phyloP scores from a whole-genome alignment of 2,888 invertebrate genomes.

The Chrysopilus asiliformis region DNA sequence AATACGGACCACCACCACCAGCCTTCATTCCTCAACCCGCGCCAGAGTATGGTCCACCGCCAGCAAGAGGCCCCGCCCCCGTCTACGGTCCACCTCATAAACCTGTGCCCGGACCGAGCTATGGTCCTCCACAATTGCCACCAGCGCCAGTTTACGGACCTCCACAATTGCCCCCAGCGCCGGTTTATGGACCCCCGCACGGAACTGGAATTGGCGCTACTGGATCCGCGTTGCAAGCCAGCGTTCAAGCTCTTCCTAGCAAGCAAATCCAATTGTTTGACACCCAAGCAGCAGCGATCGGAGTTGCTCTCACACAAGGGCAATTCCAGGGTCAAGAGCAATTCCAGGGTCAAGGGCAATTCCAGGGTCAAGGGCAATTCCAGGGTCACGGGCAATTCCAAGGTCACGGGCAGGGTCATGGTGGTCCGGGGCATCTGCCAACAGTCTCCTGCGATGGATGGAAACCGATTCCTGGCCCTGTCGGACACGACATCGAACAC shows the following conservation, averaged over 20 bases:
- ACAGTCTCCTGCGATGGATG: constrained; percentile 60
- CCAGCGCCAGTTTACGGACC: constrained; percentile 11
- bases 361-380: too few species aligned
- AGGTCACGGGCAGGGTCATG: constrained; percentile 38
- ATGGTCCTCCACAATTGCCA: constrained; percentile 14
- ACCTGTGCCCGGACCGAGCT: constrained; percentile 23
- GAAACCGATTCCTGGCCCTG: constrained; percentile 68
- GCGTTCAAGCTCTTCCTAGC: constrained; percentile 23
- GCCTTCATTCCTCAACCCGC: constrained; percentile 29
- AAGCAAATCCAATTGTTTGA: constrained; percentile 28
- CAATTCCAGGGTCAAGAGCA: too few species aligned
- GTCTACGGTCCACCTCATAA: constrained; percentile 19
- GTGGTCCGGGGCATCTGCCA: constrained; percentile 45
- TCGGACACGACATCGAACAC: constrained; percentile 16
- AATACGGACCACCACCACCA: constrained; percentile 35
- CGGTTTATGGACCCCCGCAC: constrained; percentile 16
- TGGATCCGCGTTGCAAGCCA: constrained; percentile 4
- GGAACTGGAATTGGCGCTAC: constrained; percentile 21
- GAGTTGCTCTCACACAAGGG: too few species aligned
- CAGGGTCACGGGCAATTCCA: too few species aligned
- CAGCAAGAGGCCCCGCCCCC: constrained; percentile 24
- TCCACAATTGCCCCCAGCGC: constrained; percentile 13
- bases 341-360: too few species aligned
- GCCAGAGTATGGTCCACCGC: constrained; percentile 30
- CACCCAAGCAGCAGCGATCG: too few species aligned